Evolutionary conservation across 2,797 vertebrate genomes (phyloP).

Genomic region (Pantherophis alleghaniensis): DNA sequence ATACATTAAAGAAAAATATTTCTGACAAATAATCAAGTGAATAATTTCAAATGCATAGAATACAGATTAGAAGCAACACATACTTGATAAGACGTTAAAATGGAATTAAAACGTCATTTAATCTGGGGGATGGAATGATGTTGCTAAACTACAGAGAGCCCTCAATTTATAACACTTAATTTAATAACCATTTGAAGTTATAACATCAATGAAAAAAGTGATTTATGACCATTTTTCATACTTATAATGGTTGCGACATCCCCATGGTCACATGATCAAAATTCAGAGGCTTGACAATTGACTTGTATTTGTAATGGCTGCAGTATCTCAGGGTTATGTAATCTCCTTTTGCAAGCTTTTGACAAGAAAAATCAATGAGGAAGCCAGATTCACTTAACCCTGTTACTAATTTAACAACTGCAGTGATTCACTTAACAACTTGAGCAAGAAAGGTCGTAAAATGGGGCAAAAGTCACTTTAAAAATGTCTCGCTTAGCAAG

Average conservation of each 20-base stretch:
- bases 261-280: not conserved
- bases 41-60: not conserved
- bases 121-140: not conserved
- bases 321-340: not conserved
- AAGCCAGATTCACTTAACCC: not conserved
- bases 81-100: not conserved
- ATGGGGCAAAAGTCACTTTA: not conserved
- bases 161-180: not conserved
- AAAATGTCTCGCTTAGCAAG: not conserved
- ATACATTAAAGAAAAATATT: constrained; percentile 8
- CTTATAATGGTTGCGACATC: not conserved
- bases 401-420: not conserved
- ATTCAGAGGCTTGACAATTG: not conserved
- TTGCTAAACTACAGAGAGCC: not conserved
- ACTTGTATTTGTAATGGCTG: not conserved
- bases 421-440: not conserved
- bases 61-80: not conserved
- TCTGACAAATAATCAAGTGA: not conserved
- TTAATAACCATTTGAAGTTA: not conserved
- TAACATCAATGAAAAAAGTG: not conserved
- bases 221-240: not conserved
- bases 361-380: not conserved
- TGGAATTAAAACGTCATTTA: not conserved
- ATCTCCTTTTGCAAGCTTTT: not conserved
- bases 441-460: not conserved